These are phyloP conservation scores for Akabosia matsudoensis DNA, from an alignment of 1,140 invertebrate genomes.

Conservation along the genomic window DNA sequence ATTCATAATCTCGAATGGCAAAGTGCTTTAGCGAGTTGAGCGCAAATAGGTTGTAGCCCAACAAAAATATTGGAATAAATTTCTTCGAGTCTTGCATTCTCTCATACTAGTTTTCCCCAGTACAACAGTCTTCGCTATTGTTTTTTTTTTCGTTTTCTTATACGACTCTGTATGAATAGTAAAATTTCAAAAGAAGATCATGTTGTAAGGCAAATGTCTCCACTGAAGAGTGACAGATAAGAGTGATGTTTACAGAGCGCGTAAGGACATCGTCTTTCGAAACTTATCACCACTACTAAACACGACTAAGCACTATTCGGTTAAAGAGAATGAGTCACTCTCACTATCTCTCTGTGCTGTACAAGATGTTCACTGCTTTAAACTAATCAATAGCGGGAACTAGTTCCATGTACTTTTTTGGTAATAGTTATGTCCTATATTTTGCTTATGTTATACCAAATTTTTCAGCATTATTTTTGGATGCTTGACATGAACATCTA, in stretches of 20 bases:
- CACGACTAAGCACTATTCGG: too few species aligned
- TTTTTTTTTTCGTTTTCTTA: too few species aligned
- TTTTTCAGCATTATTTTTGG: background rate
- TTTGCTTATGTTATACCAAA: background rate
- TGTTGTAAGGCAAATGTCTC: too few species aligned
- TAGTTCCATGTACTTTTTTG: conserved; percentile 13
- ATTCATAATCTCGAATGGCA: conserved; percentile 9
- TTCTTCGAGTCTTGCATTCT: conserved; percentile 11
- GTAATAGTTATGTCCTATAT: background rate
- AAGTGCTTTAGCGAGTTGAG: conserved; percentile 10
- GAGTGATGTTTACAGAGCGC: too few species aligned
- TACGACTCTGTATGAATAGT: too few species aligned
- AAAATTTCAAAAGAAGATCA: too few species aligned
- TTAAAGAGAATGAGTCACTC: too few species aligned
- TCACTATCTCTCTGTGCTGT: background rate
- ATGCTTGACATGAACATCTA: background rate
- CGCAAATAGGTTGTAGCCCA: conserved; percentile 15
- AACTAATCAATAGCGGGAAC: conserved; percentile 23
- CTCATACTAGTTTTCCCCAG: background rate
- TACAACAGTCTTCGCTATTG: too few species aligned
- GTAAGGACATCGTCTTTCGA: too few species aligned
- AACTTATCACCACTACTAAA: too few species aligned
- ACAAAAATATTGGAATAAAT: background rate
- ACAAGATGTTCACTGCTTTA: background rate
- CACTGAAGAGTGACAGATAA: too few species aligned